A percentile compares a stretch with the other conserved stretches of the same genome.
Evolutionary conservation across 2,888 invertebrate species (phyloP).

Genomic region (Stegophylla sp.): DNA sequence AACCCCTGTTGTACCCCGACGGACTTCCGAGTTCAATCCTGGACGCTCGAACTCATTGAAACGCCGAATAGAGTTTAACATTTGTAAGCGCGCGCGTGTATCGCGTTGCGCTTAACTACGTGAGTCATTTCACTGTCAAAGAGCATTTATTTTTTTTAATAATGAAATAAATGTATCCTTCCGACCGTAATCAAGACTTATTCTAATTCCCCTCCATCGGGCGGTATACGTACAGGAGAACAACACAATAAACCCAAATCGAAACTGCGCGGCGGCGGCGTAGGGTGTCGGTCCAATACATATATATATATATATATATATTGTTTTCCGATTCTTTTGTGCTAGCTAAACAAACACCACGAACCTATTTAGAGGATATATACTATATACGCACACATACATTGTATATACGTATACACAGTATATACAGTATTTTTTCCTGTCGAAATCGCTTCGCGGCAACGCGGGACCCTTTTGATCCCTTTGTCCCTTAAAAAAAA

Average conservation of each 20-base stretch:
- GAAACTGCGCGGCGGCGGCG: not conserved
- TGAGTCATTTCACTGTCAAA: constrained; percentile 41
- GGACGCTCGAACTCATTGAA: too few species aligned
- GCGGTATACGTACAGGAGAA: not conserved
- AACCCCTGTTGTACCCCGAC: too few species aligned
- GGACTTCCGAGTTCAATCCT: too few species aligned
- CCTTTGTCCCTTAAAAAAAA: constrained; percentile 49
- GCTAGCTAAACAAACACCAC: constrained; percentile 53
- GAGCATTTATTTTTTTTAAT: constrained; percentile 50
- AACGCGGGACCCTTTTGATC: constrained; percentile 55
- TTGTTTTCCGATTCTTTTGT: constrained; percentile 58
- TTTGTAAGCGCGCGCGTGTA: not conserved
- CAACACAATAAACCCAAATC: constrained; percentile 53
- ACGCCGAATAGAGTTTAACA: not conserved
- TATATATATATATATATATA: constrained; percentile 50
- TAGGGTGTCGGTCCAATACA: constrained; percentile 45
- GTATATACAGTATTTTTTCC: constrained; percentile 28
- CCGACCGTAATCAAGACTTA: constrained; percentile 55
- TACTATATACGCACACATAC: constrained; percentile 2
- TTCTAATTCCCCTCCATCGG: constrained; percentile 43
- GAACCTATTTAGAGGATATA: constrained; percentile 56
- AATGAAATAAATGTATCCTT: constrained; percentile 57
- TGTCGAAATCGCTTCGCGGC: constrained; percentile 47
- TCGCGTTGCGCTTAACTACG: not conserved
- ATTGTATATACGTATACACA: constrained; percentile 7